Conservation (phyloP, 2,113 vertebrate species). For the Willisornis vidua region DNA sequence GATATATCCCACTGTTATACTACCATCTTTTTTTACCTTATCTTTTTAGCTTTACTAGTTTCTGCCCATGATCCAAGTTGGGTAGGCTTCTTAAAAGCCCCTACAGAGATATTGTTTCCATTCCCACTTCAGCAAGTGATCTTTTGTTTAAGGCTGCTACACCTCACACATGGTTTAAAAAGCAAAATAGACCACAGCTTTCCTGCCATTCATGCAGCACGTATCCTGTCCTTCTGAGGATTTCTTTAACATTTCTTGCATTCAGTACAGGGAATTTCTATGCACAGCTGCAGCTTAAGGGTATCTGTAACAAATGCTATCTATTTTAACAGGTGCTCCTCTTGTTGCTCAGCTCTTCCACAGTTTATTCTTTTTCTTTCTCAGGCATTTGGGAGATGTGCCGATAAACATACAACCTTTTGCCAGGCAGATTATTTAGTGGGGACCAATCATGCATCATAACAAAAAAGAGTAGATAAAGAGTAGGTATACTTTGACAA, state of each 20-base stretch:
- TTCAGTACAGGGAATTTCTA: not conserved
- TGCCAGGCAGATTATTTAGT: not conserved
- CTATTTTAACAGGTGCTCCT: constrained; percentile 58
- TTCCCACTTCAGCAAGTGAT: not conserved
- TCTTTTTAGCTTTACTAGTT: not conserved
- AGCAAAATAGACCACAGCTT: not conserved
- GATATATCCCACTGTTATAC: not conserved
- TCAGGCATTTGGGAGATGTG: not conserved
- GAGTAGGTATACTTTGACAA: not conserved
- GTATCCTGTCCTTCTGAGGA: not conserved
- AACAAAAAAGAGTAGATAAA: not conserved
- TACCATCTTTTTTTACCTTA: not conserved
- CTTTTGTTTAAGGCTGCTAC: not conserved
- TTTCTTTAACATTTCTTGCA: not conserved
- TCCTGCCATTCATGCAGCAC: not conserved
- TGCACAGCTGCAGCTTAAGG: constrained; percentile 33
- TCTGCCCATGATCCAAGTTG: not conserved
- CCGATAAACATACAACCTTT: not conserved
- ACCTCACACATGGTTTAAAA: not conserved
- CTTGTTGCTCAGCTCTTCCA: not conserved
- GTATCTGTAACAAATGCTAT: constrained; percentile 37
- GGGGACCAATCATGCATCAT: not conserved
- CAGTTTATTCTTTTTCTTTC: not conserved
- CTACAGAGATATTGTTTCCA: not conserved
- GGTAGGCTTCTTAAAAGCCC: not conserved